Evolutionary conservation across 2,113 vertebrate genomes (phyloP), one percentile per base, ranked within the genome.

Genomic region (Seriola dumerili): DNA sequence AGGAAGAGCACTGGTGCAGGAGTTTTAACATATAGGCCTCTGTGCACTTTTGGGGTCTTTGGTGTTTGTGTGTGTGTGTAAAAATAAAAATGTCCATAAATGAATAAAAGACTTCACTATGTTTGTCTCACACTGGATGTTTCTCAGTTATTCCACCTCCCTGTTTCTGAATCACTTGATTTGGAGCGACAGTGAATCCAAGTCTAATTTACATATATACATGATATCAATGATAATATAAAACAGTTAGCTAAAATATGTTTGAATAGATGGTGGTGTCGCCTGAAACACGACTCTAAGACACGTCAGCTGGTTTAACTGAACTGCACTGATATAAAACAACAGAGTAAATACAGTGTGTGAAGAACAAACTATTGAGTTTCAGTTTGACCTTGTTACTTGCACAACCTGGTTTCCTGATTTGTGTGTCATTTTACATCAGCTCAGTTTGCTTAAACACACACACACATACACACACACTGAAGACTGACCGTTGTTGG

Each of bases 401-500:
- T 23, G 7, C 48, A 54, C 14, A 76, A 44, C 4, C 23, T 32
- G n/a, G 62, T 67, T 57, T 52, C 62, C 67, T 61, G 55, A 32
- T 36, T 19, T 11, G 54, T 55, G n/a, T 57, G 21, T 57, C 50
- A 21, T 52, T n/a, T 63, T n/a, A 19, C 17, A 8, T 66, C 57
- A 67, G 52, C 10, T 78, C 29, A 67, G 63, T 74, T 66, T 38
- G 40, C 23, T 44, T 19, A 52, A 72, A 74, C 29, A 21, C 4
- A 2, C 9, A 23, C 2, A 21, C 14, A 36, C 32, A 65, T 2
- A 64, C 14, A 32, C 54, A 72, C 72, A 50, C 12, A 34, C 4
- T 3, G 19, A 50, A 17, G 40, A 80, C 95, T 93, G 76, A 95
- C 95, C 95, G 0, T 94, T 95, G 89, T 93, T 95, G 88, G 94